Base-by-base conservation (phyloP, 2,113 vertebrate genomes). In the human region DNA sequence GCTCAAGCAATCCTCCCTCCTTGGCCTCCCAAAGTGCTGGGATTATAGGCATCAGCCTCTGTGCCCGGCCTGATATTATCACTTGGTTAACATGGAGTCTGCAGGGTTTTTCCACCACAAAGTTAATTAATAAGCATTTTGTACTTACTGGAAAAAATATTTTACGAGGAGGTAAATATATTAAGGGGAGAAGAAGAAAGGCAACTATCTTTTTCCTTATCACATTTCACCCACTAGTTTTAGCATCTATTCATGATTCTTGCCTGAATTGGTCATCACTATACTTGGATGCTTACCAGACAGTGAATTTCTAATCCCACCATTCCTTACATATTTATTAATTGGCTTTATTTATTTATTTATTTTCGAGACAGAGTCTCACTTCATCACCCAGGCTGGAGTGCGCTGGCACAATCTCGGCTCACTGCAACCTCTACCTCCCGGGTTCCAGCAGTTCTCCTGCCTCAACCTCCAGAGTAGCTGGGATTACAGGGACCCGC, bases 71-170 rank as follows among this genome's bases (percentile, higher is more conserved):
- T 30, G 61, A 64, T 64, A 64, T 64, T 32, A 35, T 68, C 66
- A 10, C 61, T 73, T 16, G 2, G 8, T 79, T 72, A 94, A n/a
- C 16, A 50, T 52, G 73, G 17, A 66, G 45, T 79, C 43, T 83
- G 66, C 61, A 32, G 32, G 50, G 40, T 80, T 89, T 89, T 91
- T 75, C 48, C 40, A 61, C 25, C 38, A 59, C 43, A 79, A 87
- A 87, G 11, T 78, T 50, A 78, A 78, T n/a, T 96, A 81, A 79
- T 66, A 85, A 32, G 2, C 75, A 83, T n/a, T 94, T 94, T 90
- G 27, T 76, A n/a, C 30, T 92, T 64, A 82, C 27, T 82, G 61
- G 25, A 40, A 82, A 52, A 93, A 68, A 61, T 50, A 16, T 23
- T 79, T 79, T 48, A 43, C 3, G 9, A 22, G 57, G 59, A 27